Base-by-base conservation (phyloP, 2,113 vertebrate species). In the Penelope pileata region DNA sequence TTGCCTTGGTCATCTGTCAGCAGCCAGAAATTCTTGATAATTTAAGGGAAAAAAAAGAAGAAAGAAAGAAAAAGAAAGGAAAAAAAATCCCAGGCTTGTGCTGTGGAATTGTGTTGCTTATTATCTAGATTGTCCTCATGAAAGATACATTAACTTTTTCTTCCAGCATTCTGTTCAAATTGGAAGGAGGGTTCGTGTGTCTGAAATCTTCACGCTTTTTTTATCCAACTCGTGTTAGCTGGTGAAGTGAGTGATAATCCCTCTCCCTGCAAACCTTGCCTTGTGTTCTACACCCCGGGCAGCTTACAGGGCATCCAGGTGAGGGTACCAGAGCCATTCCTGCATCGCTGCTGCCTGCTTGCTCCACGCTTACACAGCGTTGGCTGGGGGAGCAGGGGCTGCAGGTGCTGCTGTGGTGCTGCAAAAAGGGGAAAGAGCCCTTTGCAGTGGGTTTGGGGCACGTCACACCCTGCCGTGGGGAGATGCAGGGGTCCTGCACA, bases 81-180 rank as follows among this genome's bases (percentile, higher is more conserved):
- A 26, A 83, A 89, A 63, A 60, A 66, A 22, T 11, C 30, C 14
- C 62, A 64, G 56, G 34, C 69, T 93, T 81, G 51, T 88, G 79
- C 88, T 74, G 76, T 72, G 51, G 96, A 95, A 86, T 95, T 88
- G 83, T 94, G 91, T 88, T 93, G 96, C 91, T 95, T 94, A 94
- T 96, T 95, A 90, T 95, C 91, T 92, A 81, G 88, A 93, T 97
- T 88, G 95, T 90, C 91, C 89, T 94, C 80, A 96, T 94, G 91
- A 96, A 94, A 96, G 88, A 94, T 93, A 95, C 88, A 93, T 95
- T 91, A 94, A 94, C 70, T 95, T 95, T 30, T 76, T 78, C 92
- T 95, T 93, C 92, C 83, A 94, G 94, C 92, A 95, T 92, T 92
- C 92, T 94, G 92, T 94, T 96, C 50, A 87, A 83, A 93, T 94